Conservation (phyloP, 2,888 invertebrate genomes). For the Endomychus coccineus region DNA sequence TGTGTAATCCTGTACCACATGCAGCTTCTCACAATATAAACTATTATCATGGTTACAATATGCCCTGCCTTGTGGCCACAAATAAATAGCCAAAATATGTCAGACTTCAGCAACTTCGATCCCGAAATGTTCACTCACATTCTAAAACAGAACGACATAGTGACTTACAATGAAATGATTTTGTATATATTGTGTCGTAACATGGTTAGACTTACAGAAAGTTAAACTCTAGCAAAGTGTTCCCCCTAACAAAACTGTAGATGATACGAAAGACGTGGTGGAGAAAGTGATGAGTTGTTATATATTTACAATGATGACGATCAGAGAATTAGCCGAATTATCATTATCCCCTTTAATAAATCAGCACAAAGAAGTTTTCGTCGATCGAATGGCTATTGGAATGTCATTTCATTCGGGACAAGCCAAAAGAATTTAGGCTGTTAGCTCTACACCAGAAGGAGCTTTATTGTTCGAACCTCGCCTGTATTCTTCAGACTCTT, state of each 20-base stretch:
- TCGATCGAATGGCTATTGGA: slow-evolving; percentile 80
- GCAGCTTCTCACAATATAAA: slow-evolving; percentile 73
- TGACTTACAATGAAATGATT: slow-evolving; percentile 82
- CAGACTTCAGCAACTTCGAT: slow-evolving; percentile 77
- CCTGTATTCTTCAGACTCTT: slow-evolving; percentile 83
- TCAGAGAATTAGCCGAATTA: slow-evolving; percentile 76
- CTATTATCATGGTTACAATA: slow-evolving; percentile 89
- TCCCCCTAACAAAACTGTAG: no score
- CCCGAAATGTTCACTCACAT: slow-evolving; percentile 68
- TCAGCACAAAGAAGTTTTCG: slow-evolving; percentile 78
- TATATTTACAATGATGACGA: slow-evolving; percentile 91
- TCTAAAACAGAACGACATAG: slow-evolving; percentile 78
- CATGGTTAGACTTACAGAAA: slow-evolving; percentile 71
- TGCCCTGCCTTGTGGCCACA: slow-evolving; percentile 74
- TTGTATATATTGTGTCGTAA: slow-evolving; percentile 71
- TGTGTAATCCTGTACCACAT: slow-evolving; percentile 79
- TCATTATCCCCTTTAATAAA: slow-evolving; percentile 70
- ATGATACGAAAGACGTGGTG: slow-evolving; percentile 61
- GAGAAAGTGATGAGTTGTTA: slow-evolving; percentile 69
- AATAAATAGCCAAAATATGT: slow-evolving; percentile 63
- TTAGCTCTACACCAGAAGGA: slow-evolving; percentile 51
- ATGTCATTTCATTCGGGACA: slow-evolving; percentile 84
- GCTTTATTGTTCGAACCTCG: slow-evolving; percentile 72
- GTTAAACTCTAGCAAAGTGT: slow-evolving; percentile 46
- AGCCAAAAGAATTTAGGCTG: slow-evolving; percentile 55